phyloP scores from a whole-genome alignment of 2,113 vertebrate species.

The Albula goreensis region DNA sequence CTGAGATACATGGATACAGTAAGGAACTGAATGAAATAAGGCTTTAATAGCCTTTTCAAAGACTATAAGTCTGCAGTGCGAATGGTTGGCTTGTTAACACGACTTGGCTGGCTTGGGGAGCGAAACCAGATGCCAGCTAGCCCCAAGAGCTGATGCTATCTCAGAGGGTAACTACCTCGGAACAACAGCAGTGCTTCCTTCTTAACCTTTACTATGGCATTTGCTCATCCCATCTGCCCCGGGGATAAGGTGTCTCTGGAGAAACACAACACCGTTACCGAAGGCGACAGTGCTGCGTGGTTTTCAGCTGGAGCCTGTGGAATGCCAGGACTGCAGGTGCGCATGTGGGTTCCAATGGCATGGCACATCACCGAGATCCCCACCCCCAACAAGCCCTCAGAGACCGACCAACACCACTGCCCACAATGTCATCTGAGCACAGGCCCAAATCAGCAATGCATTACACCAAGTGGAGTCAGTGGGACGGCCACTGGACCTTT shows the following conservation, averaged over 20 bases:
- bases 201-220: conserved; percentile 49
- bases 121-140: conserved; percentile 22
- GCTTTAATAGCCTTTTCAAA: not conserved
- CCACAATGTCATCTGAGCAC: not conserved
- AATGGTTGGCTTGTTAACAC: not conserved
- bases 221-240: conserved; percentile 33
- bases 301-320: no score
- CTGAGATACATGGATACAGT: not conserved
- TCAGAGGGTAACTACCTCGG: conserved; percentile 11
- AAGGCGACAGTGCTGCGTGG: no score
- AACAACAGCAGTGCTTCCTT: conserved; percentile 34
- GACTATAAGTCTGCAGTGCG: not conserved
- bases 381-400: not conserved
- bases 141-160: conserved; percentile 46
- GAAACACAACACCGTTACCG: not conserved
- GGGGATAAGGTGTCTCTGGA: not conserved
- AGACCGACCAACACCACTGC: not conserved
- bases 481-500: no score
- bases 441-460: no score
- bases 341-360: not conserved
- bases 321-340: not conserved
- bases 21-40: not conserved
- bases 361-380: not conserved
- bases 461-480: no score
- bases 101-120: conserved; percentile 30